A percentile compares a stretch with the other conserved stretches of the same genome.
These are phyloP conservation scores for Porites evermanni DNA, from an alignment of 92 coral and sea anemone genomes.

Conservation along the genomic window DNA sequence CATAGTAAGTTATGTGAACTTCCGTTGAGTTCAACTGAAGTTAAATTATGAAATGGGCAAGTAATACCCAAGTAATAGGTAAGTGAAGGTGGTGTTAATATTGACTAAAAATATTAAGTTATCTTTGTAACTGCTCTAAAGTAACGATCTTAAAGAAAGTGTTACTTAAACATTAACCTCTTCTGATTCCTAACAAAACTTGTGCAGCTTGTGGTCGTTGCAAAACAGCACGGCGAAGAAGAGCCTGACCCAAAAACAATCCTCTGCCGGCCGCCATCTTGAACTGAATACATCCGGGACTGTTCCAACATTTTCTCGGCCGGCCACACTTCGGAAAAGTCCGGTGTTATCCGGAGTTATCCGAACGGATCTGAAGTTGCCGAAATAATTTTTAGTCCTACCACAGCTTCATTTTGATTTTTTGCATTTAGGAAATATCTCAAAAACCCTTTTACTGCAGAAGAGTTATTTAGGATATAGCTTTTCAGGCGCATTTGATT, in stretches of 20 bases:
- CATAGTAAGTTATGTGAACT: too few relatives aligned
- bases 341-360: neutral
- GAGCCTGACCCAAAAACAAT: conserved; percentile 43
- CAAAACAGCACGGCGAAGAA: conserved; percentile 46
- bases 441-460: neutral
- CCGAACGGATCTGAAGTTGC: neutral
- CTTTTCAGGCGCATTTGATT: neutral
- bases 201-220: conserved; percentile 29
- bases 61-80: neutral
- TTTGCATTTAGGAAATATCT: neutral
- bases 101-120: too few relatives aligned
- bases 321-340: conserved; percentile 5
- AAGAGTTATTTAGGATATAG: too few relatives aligned
- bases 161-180: conserved; percentile 12
- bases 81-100: neutral
- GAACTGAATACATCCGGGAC: conserved; percentile 36
- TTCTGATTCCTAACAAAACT: conserved; percentile 35
- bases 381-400: neutral
- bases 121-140: too few relatives aligned
- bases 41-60: neutral
- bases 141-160: too few relatives aligned
- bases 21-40: too few relatives aligned
- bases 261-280: conserved; percentile 88
- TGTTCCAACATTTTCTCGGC: neutral
- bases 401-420: neutral